Evolutionary conservation across 2,797 vertebrate species (phyloP).

Genomic region (Sarcophilus harrisii): DNA sequence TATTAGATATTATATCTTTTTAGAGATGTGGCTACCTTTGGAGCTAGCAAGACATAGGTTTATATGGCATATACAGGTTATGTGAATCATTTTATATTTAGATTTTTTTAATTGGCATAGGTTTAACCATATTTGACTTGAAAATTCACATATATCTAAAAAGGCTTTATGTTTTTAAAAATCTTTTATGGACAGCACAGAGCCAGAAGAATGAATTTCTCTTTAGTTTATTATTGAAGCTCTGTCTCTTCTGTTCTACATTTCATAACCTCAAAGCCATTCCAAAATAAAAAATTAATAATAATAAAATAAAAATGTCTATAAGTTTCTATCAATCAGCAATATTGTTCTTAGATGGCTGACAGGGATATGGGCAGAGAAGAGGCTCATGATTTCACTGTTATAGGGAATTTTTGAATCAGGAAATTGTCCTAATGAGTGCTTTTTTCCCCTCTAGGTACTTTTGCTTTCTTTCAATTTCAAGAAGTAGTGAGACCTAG

Average conservation of each 20-base stretch:
- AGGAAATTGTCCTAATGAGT: constrained; percentile 35
- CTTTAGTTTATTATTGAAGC: constrained; percentile 46
- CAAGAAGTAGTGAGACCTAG: constrained; percentile 49
- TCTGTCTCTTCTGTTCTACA: background rate
- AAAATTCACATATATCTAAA: constrained; percentile 43
- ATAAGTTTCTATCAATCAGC: constrained; percentile 29
- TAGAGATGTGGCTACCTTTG: constrained; percentile 49
- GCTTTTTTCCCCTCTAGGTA: constrained; percentile 46
- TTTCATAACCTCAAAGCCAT: background rate
- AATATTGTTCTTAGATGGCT: constrained; percentile 49
- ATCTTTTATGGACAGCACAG: background rate
- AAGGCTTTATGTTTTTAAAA: constrained; percentile 13
- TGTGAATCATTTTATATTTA: constrained; percentile 24
- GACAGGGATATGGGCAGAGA: background rate
- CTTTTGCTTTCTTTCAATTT: constrained; percentile 54
- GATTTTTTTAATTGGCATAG: constrained; percentile 43
- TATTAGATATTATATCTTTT: constrained; percentile 20
- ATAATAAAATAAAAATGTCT: constrained; percentile 32
- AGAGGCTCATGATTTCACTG: background rate
- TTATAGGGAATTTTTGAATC: background rate
- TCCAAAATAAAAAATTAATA: constrained; percentile 25
- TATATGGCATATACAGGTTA: background rate
- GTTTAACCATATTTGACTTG: constrained; percentile 37
- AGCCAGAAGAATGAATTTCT: constrained; percentile 23
- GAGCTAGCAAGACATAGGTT: background rate